Percentiles rank a stretch among this genome's conserved stretches.
These are phyloP conservation scores for Pissodes strobi DNA, from an alignment of 1,140 invertebrate genomes.

Conservation along the genomic window DNA sequence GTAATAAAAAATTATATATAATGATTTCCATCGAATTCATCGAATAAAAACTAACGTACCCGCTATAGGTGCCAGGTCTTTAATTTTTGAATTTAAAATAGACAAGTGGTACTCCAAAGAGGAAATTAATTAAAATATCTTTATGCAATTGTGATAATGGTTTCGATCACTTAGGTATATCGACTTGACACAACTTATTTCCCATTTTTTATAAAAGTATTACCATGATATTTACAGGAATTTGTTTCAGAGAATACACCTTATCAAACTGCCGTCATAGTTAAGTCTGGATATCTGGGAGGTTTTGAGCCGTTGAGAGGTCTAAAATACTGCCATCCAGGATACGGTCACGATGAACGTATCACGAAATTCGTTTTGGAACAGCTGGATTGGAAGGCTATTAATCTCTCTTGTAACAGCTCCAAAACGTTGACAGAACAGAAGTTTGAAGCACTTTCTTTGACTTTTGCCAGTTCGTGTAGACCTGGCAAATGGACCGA, in stretches of 20 bases:
- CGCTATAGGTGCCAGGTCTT: too few relatives aligned
- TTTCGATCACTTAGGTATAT: too few relatives aligned
- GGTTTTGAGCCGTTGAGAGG: slow-evolving; percentile 56
- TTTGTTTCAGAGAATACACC: slow-evolving; percentile 59
- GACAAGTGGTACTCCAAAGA: background rate
- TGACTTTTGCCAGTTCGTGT: slow-evolving; percentile 67
- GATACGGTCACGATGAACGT: slow-evolving; percentile 59
- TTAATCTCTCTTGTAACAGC: slow-evolving; percentile 41
- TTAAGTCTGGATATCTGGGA: slow-evolving; percentile 51
- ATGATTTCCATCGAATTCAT: too few relatives aligned
- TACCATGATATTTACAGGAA: slow-evolving; percentile 3
- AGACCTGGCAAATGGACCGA: slow-evolving; percentile 68
- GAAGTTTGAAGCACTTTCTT: slow-evolving; percentile 59
- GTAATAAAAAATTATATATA: too few relatives aligned
- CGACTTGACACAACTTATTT: background rate
- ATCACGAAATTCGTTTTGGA: slow-evolving; percentile 65
- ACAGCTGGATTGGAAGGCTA: slow-evolving; percentile 60
- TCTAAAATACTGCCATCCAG: slow-evolving; percentile 67
- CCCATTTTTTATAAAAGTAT: background rate
- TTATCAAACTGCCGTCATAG: slow-evolving; percentile 64
- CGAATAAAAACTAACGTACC: too few relatives aligned
- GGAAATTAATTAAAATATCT: too few relatives aligned
- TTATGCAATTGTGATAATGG: too few relatives aligned
- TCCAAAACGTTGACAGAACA: slow-evolving; percentile 61
- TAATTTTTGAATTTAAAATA: background rate